phyloP scores from a whole-genome alignment of 2,113 vertebrate genomes.

The Erythrolamprus reginae region DNA sequence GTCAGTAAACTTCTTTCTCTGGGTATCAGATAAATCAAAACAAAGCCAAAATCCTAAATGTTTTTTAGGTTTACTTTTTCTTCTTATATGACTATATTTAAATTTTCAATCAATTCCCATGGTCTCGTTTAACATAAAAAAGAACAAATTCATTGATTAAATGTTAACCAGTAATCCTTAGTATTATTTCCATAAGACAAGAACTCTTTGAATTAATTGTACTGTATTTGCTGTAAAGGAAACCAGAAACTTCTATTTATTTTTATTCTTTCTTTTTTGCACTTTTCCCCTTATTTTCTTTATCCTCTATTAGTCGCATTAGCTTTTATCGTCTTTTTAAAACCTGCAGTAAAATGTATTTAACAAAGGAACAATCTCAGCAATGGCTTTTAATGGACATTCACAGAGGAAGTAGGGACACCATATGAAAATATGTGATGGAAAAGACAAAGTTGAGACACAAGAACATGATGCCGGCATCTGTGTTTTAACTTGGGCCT shows the following conservation, averaged over 20 bases:
- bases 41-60: slow-evolving; percentile 28
- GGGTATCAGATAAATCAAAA: slow-evolving; percentile 37
- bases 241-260: neutral
- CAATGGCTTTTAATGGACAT: neutral
- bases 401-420: neutral
- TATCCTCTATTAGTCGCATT: neutral
- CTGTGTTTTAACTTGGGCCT: neutral
- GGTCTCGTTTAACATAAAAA: slow-evolving; percentile 27
- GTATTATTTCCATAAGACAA: slow-evolving; percentile 33
- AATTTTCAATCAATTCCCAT: slow-evolving; percentile 40
- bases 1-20: slow-evolving; percentile 23
- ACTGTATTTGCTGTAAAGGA: neutral
- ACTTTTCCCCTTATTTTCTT: neutral
- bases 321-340: neutral
- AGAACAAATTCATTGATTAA: slow-evolving; percentile 19
- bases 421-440: neutral
- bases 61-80: slow-evolving; percentile 31
- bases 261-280: neutral
- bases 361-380: neutral
- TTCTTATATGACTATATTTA: neutral
- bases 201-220: neutral
- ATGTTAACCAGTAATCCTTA: slow-evolving; percentile 16
- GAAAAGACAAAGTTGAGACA: neutral
- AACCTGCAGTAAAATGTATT: neutral
- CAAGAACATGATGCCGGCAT: neutral